phyloP scores from a whole-genome alignment of 2,797 vertebrate species.

The Clarias laeviceps region DNA sequence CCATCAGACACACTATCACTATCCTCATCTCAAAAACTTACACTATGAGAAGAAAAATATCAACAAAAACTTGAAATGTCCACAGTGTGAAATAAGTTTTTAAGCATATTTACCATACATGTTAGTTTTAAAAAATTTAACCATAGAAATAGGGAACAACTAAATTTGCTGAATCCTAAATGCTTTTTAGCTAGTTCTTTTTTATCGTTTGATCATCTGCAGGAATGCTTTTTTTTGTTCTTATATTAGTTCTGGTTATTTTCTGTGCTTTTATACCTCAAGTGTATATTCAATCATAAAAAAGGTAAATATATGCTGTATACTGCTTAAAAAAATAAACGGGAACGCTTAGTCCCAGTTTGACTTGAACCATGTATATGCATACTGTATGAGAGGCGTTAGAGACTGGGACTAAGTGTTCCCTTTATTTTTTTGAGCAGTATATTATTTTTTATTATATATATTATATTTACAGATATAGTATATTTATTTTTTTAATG shows the following conservation, averaged over 20 bases:
- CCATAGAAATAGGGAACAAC: background rate
- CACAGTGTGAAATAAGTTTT: background rate
- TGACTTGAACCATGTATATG: too few relatives aligned
- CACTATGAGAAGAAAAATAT: background rate
- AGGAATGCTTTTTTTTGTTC: background rate
- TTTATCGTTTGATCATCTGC: background rate
- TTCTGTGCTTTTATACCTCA: too few relatives aligned
- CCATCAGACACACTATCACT: conserved; percentile 48
- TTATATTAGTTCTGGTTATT: background rate
- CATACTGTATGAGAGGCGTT: too few relatives aligned
- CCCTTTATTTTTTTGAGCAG: too few relatives aligned
- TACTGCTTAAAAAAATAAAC: too few relatives aligned
- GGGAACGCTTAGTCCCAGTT: too few relatives aligned
- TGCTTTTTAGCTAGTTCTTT: background rate
- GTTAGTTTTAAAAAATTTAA: background rate
- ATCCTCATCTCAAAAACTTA: background rate
- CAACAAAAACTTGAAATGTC: conserved; percentile 35
- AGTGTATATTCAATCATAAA: too few relatives aligned
- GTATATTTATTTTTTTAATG: too few relatives aligned
- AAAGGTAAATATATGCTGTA: too few relatives aligned
- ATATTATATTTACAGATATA: too few relatives aligned
- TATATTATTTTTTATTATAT: too few relatives aligned
- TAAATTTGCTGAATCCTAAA: background rate
- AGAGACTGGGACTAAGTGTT: too few relatives aligned
- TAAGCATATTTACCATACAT: background rate